A percentile compares a stretch with the other conserved stretches of the same genome.
These are phyloP conservation scores for Pteruthius melanotis DNA, from an alignment of 2,113 vertebrate genomes.

Conservation along the genomic window DNA sequence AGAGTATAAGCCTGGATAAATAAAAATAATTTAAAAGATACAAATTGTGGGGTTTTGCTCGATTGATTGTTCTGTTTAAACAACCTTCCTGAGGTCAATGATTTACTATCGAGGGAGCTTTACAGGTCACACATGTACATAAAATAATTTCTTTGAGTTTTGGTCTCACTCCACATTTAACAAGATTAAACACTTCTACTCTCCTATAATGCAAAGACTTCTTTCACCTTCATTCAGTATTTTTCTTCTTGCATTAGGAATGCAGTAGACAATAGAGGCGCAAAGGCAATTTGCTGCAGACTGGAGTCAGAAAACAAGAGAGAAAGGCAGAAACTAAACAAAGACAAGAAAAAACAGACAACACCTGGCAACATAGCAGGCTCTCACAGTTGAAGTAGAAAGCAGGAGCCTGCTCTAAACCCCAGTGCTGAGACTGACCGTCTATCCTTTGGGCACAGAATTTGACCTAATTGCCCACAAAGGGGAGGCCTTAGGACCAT, in stretches of 20 bases:
- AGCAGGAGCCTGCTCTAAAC: not conserved
- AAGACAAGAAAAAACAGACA: too few species aligned
- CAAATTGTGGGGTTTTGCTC: not conserved
- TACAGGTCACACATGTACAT: not conserved
- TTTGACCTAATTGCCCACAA: not conserved
- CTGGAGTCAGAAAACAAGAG: not conserved
- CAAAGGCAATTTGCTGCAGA: not conserved
- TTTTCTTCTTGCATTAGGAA: not conserved
- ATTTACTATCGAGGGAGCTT: not conserved
- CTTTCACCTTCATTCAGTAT: not conserved
- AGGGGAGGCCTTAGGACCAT: not conserved
- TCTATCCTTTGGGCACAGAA: not conserved
- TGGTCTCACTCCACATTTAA: not conserved
- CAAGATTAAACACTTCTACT: not conserved
- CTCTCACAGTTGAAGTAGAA: too few species aligned
- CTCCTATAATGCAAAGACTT: not conserved
- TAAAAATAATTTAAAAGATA: not conserved
- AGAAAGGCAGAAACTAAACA: not conserved
- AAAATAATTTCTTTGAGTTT: not conserved
- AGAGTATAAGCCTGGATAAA: not conserved
- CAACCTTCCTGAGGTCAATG: not conserved
- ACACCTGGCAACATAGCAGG: too few species aligned
- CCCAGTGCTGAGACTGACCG: not conserved
- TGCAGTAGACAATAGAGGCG: not conserved
- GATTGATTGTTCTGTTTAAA: not conserved